Percentiles rank a stretch among this genome's conserved stretches.
Evolutionary conservation across 2,113 vertebrate genomes (phyloP).

Genomic region (Girardinichthys multiradiatus): DNA sequence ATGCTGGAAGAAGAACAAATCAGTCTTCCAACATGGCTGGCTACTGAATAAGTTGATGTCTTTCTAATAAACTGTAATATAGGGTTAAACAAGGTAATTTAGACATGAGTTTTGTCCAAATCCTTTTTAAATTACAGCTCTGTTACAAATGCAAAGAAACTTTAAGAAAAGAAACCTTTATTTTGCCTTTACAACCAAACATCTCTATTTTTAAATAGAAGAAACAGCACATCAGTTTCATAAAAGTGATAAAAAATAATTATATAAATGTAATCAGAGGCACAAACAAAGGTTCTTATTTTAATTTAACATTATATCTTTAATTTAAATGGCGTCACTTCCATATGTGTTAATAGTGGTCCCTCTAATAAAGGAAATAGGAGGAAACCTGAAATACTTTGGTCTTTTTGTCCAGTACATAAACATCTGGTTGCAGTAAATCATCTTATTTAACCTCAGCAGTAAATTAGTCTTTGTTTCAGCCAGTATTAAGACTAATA

Average conservation of each 20-base stretch:
- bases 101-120: too few species aligned
- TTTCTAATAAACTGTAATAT: too few species aligned
- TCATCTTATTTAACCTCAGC: neutral
- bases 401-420: conserved; percentile 33
- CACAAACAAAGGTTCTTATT: conserved; percentile 51
- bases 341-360: conserved; percentile 6
- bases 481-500: conserved; percentile 13
- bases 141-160: neutral
- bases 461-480: conserved; percentile 9
- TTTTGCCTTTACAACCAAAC: conserved; percentile 42
- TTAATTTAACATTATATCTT: conserved; percentile 1
- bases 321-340: conserved; percentile 19
- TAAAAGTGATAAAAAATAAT: conserved; percentile 43
- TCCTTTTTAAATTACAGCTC: too few species aligned
- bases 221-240: conserved; percentile 37
- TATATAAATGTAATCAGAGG: conserved; percentile 51
- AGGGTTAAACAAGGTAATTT: too few species aligned
- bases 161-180: conserved; percentile 44
- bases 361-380: conserved; percentile 2
- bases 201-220: conserved; percentile 23
- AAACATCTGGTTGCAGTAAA: conserved; percentile 4
- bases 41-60: too few species aligned
- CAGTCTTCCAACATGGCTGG: too few species aligned
- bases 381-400: conserved; percentile 28
- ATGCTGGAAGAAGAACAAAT: too few species aligned